Evolutionary conservation across 2,113 vertebrate species (phyloP).

Genomic region (Puffinus mauretanicus): DNA sequence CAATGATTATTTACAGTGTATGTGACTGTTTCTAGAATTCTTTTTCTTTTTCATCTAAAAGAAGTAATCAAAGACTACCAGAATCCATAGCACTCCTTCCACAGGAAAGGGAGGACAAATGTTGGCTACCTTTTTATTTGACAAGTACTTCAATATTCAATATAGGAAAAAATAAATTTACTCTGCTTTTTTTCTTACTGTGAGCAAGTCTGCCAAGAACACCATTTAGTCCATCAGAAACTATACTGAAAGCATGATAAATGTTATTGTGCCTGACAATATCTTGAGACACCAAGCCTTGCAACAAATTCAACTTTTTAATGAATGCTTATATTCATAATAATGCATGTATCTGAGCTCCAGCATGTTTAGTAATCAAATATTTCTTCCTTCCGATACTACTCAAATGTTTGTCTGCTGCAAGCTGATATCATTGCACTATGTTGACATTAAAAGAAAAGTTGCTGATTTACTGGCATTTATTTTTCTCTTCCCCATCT

Average conservation of each 20-base stretch:
- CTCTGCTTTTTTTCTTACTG: background rate
- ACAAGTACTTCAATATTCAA: background rate
- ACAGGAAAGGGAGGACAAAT: conserved; percentile 2
- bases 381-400: background rate
- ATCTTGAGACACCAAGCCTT: background rate
- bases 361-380: background rate
- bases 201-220: background rate
- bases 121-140: background rate
- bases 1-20: background rate
- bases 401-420: background rate
- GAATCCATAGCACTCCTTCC: background rate
- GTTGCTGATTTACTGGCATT: background rate
- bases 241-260: background rate
- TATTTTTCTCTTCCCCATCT: background rate
- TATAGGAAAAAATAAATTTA: background rate
- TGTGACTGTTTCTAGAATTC: background rate
- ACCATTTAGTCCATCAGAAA: background rate
- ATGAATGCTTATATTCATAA: background rate
- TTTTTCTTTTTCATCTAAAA: background rate
- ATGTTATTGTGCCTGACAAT: background rate
- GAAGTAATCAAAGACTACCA: background rate
- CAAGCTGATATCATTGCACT: background rate
- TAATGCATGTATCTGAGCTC: background rate
- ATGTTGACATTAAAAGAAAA: background rate
- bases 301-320: background rate